Percentiles rank a stretch among this genome's conserved stretches.
These are phyloP conservation scores for Augiades crinisus DNA, from an alignment of 2,888 invertebrate species.

Conservation along the genomic window DNA sequence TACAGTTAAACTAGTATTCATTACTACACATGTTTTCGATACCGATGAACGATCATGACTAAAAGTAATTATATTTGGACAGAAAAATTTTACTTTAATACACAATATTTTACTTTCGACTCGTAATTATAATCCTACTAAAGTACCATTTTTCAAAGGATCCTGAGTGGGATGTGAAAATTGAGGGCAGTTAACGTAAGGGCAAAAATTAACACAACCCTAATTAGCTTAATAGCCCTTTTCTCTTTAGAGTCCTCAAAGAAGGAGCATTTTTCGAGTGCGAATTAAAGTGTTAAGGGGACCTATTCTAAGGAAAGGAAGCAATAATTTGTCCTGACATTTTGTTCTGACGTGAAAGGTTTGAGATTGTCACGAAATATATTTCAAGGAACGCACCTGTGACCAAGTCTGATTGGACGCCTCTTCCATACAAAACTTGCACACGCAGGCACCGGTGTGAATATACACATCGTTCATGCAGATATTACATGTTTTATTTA, in stretches of 20 bases:
- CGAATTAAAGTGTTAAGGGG: neutral
- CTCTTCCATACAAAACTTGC: neutral
- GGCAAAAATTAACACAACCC: conserved; percentile 6
- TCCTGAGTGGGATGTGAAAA: neutral
- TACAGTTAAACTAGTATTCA: no score
- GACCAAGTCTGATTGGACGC: conserved; percentile 5
- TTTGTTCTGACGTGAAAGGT: neutral
- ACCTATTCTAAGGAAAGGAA: neutral
- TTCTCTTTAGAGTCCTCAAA: conserved; percentile 4
- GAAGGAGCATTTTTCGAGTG: conserved; percentile 1
- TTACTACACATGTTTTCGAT: no score
- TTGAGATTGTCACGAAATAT: conserved; percentile 10
- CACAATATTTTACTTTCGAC: neutral
- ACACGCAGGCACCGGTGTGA: neutral
- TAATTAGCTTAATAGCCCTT: conserved; percentile 13
- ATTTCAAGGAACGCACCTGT: conserved; percentile 16
- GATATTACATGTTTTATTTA: neutral
- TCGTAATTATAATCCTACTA: neutral
- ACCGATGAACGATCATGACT: no score
- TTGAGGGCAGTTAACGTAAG: conserved; percentile 3
- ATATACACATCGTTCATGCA: no score
- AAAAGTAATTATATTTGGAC: neutral
- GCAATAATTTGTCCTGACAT: conserved; percentile 1
- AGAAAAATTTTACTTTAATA: neutral
- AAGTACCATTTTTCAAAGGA: neutral